Evolutionary conservation across 2,113 vertebrate genomes (phyloP), one percentile per base, ranked within the genome.

Genomic region (Dinomys branickii): DNA sequence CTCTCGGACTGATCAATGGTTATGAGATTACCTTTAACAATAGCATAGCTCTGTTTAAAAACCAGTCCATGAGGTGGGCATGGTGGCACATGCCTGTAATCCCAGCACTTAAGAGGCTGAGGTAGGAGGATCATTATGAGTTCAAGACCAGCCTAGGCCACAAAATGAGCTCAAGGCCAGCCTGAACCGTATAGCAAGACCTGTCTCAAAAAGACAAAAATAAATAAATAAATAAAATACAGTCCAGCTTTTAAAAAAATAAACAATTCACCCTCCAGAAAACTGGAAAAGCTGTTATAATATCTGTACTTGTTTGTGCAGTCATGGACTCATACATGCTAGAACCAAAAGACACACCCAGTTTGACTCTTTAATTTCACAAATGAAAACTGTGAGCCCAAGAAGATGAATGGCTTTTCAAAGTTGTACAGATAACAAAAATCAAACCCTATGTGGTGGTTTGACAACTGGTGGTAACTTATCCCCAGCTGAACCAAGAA

Each of bases 31-130:
- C 65, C 54, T 52, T 2, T 86, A 54, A 13, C 11, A 90, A 75
- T 44, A 94, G 28, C 82, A 90, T 41, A 35, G 13, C 63, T 89
- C 47, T 87, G 19, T 94, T 73, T 95, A n/a, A 97, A 93, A 85
- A 90, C 17, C 24, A 92, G 20, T 65, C 16, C 44, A 81, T n/a
- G n/a, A n/a, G n/a, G n/a, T n/a, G n/a, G n/a, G n/a, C n/a, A n/a
- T n/a, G n/a, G n/a, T n/a, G n/a, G n/a, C n/a, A n/a, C n/a, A n/a
- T n/a, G n/a, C n/a, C n/a, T n/a, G n/a, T n/a, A n/a, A n/a, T n/a
- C n/a, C n/a, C n/a, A n/a, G n/a, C n/a, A n/a, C n/a, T n/a, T n/a
- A n/a, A n/a, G n/a, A n/a, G n/a, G n/a, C n/a, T n/a, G n/a, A n/a
- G n/a, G n/a, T n/a, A n/a, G n/a, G n/a, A n/a, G n/a, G n/a, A n/a